Evolutionary conservation across 2,113 vertebrate genomes (phyloP).

Genomic region (Mesembrinibis cayennensis): DNA sequence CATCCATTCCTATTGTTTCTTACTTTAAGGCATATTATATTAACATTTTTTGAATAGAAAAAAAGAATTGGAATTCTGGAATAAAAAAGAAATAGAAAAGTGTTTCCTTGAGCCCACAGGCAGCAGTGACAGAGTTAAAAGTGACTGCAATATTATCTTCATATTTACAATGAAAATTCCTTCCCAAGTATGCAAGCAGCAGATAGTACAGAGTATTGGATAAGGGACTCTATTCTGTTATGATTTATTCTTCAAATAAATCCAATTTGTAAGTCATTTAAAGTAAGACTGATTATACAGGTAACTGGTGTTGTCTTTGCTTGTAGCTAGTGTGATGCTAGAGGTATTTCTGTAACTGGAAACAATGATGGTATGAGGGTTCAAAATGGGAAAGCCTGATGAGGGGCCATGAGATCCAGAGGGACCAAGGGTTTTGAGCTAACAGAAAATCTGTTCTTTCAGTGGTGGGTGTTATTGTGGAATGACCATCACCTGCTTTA

Average conservation of each 20-base stretch:
- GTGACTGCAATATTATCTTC: neutral
- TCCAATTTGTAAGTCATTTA: conserved; percentile 18
- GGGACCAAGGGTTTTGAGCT: neutral
- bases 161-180: neutral
- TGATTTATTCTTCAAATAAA: conserved; percentile 22
- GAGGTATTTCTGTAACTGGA: neutral
- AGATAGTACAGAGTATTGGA: neutral
- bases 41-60: neutral
- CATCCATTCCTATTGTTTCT: neutral
- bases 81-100: neutral
- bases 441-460: neutral
- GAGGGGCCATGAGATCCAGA: neutral
- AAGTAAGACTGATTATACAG: neutral
- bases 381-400: neutral
- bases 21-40: neutral
- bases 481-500: neutral
- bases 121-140: conserved; percentile 25
- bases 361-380: neutral
- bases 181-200: neutral
- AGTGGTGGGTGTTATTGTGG: neutral
- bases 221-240: conserved; percentile 20
- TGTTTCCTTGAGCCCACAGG: neutral
- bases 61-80: neutral
- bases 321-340: neutral
- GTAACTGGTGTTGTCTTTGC: neutral